phyloP scores from a whole-genome alignment of 2,113 vertebrate species.

The Oenanthe melanoleuca region DNA sequence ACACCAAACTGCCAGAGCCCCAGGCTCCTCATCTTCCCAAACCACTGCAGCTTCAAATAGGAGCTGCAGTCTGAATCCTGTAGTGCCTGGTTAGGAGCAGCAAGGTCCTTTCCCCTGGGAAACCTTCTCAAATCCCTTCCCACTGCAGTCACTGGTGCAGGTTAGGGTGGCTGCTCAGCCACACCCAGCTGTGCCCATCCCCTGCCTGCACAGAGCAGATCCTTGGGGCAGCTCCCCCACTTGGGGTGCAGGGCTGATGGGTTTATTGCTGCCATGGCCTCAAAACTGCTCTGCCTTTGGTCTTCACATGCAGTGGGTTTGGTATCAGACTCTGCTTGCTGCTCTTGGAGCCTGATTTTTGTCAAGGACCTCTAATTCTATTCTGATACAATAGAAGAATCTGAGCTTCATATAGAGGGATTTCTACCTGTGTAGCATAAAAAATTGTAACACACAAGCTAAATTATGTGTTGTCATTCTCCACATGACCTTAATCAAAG shows the following conservation, averaged over 20 bases:
- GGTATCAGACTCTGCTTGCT: background rate
- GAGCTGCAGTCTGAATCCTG: background rate
- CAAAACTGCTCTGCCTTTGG: background rate
- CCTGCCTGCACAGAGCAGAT: background rate
- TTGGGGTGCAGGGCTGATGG: background rate
- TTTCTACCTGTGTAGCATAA: background rate
- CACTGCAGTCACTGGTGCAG: constrained; percentile 9
- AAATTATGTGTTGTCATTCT: fast-evolving
- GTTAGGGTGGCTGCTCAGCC: constrained; percentile 5
- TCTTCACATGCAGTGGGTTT: background rate
- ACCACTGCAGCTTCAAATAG: background rate
- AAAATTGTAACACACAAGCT: background rate
- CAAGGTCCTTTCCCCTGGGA: fast-evolving
- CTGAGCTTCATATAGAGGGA: background rate
- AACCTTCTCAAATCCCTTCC: background rate
- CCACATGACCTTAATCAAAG: background rate
- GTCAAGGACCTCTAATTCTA: background rate
- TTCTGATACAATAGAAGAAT: background rate
- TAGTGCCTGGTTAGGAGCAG: background rate
- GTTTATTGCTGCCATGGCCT: background rate
- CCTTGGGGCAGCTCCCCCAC: background rate
- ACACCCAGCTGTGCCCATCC: background rate
- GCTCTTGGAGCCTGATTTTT: background rate
- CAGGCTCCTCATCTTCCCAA: background rate
- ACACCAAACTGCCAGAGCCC: background rate